Base-by-base conservation (phyloP, 2,797 vertebrate genomes). In the Gymnoscopelus braueri region DNA sequence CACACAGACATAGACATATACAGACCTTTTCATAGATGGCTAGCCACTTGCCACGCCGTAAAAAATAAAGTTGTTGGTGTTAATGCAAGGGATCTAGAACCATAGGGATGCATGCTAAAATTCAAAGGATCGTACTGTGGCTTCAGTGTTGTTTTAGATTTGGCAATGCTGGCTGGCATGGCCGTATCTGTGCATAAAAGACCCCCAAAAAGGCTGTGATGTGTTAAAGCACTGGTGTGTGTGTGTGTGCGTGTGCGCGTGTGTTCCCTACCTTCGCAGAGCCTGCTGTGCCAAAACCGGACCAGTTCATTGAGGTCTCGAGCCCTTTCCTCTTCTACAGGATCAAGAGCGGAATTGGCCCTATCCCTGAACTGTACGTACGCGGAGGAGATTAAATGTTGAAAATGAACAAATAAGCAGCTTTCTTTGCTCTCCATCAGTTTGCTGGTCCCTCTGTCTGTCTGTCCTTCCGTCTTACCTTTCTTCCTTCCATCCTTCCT, bases 261-360 rank as follows among this genome's bases (percentile, higher is more conserved):
- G 32, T 32, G 32, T 32, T 32, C 32, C 32, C 32, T 32, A 5
- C 32, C 32, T 32, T 75, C 81, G 54, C 84, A 99, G 97, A 94
- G 67, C 32, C 78, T 12, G 23, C 86, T 62, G 64, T 90, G 66
- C 88, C 93, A 81, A 94, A 96, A 83, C 89, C 93, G 58, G 95
- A 96, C 53, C 87, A 93, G 75, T 91, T 96, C 73, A 75, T 98
- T 74, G 95, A 97, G 79, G 91, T 98, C 74, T 89, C 91, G 87
- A 98, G 95, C 73, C 91, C 93, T 2, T 97, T 98, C 89, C 84
- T 97, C 26, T 94, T 93, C 87, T 86, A 89, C 58, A 84, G 75
- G 70, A 81, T 94, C 65, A 70, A 52, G 73, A 81, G 77, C 82
- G 72, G 83, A 26, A 55, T 90, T 68, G 67, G 47, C 50, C 78